Base-by-base conservation (phyloP, 2,888 invertebrate species). In the Macaria notata region DNA sequence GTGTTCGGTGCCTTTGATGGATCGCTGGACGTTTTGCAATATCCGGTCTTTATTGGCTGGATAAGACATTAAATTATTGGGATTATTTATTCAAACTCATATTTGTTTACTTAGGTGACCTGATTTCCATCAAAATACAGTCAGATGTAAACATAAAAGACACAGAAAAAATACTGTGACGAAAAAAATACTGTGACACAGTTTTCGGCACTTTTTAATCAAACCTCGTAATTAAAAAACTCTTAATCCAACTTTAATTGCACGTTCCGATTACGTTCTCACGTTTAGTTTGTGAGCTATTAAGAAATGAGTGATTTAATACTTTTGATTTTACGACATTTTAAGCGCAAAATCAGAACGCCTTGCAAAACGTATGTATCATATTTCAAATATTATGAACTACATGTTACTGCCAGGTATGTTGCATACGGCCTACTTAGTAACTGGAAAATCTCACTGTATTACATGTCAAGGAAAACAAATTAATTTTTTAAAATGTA, bases 21-120 rank as follows among this genome's bases (percentile, higher is more conserved):
- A 64, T 64, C 55, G 63, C 46, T 51, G 31, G 41, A 45, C 38
- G 46, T 54, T 59, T 59, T 44, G 58, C 56, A 63, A 66, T 60
- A 55, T 60, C 64, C 59, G 56, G 51, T 38, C 41, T 36, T 53
- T 49, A 56, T 48, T 41, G 50, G 50, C 31, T 19, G 7, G 38
- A 36, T 44, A 19, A 31, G 30, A 49, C 33, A 49, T 55, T 49
- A 38, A 51, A 51, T 38, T 45, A 50, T 42, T 50, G 9, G 30
- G n/a, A 31, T n/a, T 36, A 31, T 36, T 19, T 19, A 19, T 19
- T 19, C 19, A 19, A 2, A 19, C 19, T 19, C 19, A 19, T 19
- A 19, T 19, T 19, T 19, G 2, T 19, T 19, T 19, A 19, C 19
- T 19, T 19, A 19, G 19, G 19, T 19, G 19, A 19, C 19, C 19